phyloP scores from a whole-genome alignment of 1,140 invertebrate genomes.

The Pollicipes pollicipes region DNA sequence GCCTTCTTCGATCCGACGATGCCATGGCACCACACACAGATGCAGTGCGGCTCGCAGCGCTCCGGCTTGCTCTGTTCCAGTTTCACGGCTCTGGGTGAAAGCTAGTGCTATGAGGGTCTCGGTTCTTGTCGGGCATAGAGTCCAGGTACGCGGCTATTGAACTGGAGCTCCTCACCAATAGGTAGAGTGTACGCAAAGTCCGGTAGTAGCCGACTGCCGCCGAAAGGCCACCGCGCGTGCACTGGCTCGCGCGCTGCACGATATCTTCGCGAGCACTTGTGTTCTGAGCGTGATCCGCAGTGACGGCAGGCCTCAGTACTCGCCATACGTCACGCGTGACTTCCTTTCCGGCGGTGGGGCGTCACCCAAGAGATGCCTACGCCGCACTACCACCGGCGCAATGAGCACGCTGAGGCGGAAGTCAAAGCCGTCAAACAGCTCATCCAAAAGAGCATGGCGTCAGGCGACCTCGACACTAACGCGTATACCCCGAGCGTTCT shows the following conservation, averaged over 20 bases:
- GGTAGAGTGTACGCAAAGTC: background rate
- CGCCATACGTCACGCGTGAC: background rate
- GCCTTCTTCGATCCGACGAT: background rate
- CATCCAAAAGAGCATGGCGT: constrained; percentile 3
- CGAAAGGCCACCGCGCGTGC: background rate
- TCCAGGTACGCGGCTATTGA: background rate
- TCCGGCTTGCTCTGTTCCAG: background rate
- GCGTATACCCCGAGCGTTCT: constrained; percentile 6
- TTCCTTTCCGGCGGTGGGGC: constrained; percentile 9
- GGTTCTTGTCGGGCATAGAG: background rate
- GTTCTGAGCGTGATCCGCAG: background rate
- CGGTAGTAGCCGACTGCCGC: background rate
- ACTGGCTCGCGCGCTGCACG: background rate
- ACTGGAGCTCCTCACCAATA: background rate
- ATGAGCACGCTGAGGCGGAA: constrained; percentile 9
- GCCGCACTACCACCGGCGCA: constrained; percentile 13
- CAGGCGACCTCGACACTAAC: constrained; percentile 6
- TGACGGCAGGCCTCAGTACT: background rate
- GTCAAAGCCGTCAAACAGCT: constrained; percentile 13
- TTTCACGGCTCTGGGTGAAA: background rate
- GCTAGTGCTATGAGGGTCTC: background rate
- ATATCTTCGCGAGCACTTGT: background rate
- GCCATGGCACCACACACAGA: background rate
- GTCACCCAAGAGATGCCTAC: background rate
- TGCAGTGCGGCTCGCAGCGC: background rate